Base-by-base conservation (phyloP, 2,113 vertebrate species). In the Noctilio leporinus region DNA sequence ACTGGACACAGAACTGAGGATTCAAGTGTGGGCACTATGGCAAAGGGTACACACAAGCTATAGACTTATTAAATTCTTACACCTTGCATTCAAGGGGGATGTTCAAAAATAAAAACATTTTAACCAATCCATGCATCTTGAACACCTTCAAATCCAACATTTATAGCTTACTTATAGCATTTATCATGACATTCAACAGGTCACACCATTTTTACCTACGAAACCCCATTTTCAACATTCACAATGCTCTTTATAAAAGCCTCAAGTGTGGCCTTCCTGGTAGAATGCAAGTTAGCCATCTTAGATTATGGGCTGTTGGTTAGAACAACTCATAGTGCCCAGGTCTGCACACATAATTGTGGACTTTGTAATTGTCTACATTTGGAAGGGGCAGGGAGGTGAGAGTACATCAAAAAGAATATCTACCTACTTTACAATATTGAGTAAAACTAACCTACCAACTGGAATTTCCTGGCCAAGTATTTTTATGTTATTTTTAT, bases 401-500 rank as follows among this genome's bases (percentile, higher is more conserved):
- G 3, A 64, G 38, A 51, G 15, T 5, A 0, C 26, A 69, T 70
- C 11, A 92, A 55, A 94, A 26, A 64, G 22, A 69, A 86, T 89
- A 70, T 55, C n/a, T n/a, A 89, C 26, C 33, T 22, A 40, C 30
- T 89, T 92, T 28, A 49, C 8, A 86, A 40, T 65, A 90, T 92
- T 49, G 35, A 35, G 28, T 57, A 89, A 89, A 73, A 94, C 51
- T 76, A 86, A 49, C 43, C 35, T 53, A 30, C 20, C 6, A 5
- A 67, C 8, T 43, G 5, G 7, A 57, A 55, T 65, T 95, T 82
- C 73, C 59, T 33, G 49, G 15, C 33, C 62, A 92, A 70, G 16
- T 72, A 43, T 30, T 89, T 92, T 95, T 80, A 53, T 72, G 1
- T 88, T 76, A 55, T 86, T 91, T 83, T 91, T 84, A 88, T 80